Evolutionary conservation across 2,888 invertebrate species (phyloP).

Genomic region (Sarcophaga caerulescens): DNA sequence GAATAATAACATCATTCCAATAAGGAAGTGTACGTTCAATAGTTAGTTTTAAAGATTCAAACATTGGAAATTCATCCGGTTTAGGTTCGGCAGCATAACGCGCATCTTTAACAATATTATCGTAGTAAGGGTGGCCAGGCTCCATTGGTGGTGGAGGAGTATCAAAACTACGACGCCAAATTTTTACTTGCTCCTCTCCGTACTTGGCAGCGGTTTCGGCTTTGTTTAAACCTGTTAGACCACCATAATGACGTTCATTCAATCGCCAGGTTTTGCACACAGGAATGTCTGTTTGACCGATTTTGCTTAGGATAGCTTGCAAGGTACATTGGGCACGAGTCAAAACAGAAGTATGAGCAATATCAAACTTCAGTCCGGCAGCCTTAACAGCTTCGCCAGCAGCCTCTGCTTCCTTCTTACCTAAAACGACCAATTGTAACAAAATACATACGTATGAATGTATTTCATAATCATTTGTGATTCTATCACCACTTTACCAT

Average conservation of each 20-base stretch:
- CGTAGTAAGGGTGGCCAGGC: conserved; percentile 88
- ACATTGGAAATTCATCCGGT: conserved; percentile 90
- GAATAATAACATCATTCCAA: conserved; percentile 91
- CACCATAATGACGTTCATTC: conserved; percentile 94
- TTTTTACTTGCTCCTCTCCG: conserved; percentile 91
- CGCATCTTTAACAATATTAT: conserved; percentile 89
- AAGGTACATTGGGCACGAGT: conserved; percentile 91
- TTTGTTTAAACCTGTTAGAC: conserved; percentile 93
- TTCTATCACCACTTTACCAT: conserved; percentile 82
- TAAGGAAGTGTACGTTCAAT: conserved; percentile 92
- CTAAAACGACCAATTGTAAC: conserved; percentile 66
- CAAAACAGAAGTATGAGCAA: conserved; percentile 91
- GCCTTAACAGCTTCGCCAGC: conserved; percentile 91
- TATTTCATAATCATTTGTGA: conserved; percentile 56
- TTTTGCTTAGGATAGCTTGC: conserved; percentile 85
- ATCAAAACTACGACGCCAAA: conserved; percentile 94
- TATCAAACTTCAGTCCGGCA: conserved; percentile 88
- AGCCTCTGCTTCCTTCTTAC: conserved; percentile 79
- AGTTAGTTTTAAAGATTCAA: conserved; percentile 91
- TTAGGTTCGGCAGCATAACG: conserved; percentile 89
- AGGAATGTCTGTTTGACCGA: conserved; percentile 86
- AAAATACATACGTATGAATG: neutral
- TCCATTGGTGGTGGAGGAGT: conserved; percentile 93
- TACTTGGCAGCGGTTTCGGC: conserved; percentile 93
- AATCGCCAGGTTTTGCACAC: conserved; percentile 90